Percentiles rank a stretch among this genome's conserved stretches.
Conservation (phyloP, 2,113 vertebrate species). For the Trichechus manatus region DNA sequence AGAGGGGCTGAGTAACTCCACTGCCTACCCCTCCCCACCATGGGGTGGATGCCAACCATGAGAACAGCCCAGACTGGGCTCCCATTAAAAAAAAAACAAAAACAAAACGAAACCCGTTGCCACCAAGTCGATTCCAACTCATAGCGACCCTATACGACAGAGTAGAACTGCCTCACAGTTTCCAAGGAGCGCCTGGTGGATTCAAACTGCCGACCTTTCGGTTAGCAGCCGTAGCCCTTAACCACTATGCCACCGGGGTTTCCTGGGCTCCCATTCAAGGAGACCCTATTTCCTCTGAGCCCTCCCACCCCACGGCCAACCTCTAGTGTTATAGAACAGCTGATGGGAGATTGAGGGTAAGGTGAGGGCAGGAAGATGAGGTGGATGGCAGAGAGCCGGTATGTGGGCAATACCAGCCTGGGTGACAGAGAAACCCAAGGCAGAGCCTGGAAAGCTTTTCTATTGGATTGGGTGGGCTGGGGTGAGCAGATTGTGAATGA, state of each 20-base stretch:
- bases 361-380: background rate
- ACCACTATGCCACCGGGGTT: too few species aligned
- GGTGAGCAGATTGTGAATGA: background rate
- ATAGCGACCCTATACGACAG: too few species aligned
- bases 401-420: fast-evolving
- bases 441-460: background rate
- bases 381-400: background rate
- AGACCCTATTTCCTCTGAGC: background rate
- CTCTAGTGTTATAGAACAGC: background rate
- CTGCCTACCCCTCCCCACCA: too few species aligned
- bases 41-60: background rate
- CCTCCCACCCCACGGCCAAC: background rate
- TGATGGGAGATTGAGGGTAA: background rate
- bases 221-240: too few species aligned
- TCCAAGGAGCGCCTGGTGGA: too few species aligned
- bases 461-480: fast-evolving
- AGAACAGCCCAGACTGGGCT: background rate
- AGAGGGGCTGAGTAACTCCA: background rate
- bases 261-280: background rate
- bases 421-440: background rate
- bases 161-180: too few species aligned
- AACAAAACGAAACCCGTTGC: too few species aligned
- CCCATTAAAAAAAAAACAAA: background rate
- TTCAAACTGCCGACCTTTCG: too few species aligned
- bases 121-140: too few species aligned